Evolutionary conservation across 1,140 invertebrate genomes (phyloP), one percentile per base, ranked within the genome.

Genomic region (Drosophila elegans): DNA sequence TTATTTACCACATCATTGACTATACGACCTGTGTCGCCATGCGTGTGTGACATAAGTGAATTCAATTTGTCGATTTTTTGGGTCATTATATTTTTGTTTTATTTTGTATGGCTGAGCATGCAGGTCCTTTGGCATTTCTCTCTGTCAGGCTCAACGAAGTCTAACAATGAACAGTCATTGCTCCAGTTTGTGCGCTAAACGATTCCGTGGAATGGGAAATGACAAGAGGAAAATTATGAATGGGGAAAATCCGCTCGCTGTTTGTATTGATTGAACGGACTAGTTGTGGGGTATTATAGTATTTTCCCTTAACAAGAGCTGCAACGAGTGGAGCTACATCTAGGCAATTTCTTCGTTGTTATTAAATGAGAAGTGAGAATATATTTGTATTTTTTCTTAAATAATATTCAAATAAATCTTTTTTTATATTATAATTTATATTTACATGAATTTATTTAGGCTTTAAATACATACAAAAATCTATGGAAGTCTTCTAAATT

Each of bases 1-100:
- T 84, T 71, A 83, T 79, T 84, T 55, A 84, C 32, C 41, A 48
- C 29, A 39, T 48, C n/a, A 67, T 86, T 64, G 77, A 73, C 66
- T 29, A 12, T 6, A 41, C 27, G 64, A 71, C 53, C 34, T n/a
- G 42, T 34, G 29, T 72, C 3, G 10, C 1, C 12, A 12, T 3
- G 21, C 49, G 49, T 69, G 25, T 55, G 54, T 44, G 38, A 36
- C 29, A 63, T 78, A 82, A 83, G 81, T 79, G 77, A 74, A 74
- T 56, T 82, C 54, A 69, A 82, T 78, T 83, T 59, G 68, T 57
- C 46, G 48, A 51, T 32, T 62, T 34, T 49, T 59, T 45, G 42
- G 48, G 27, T 74, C 68, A 56, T 68, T 78, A 32, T 32, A 48
- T n/a, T 21, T 21, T 21, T 39, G 16, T 77, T 42, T 38, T 39